phyloP scores from a whole-genome alignment of 2,113 vertebrate genomes.

The Megaceryle maxima region DNA sequence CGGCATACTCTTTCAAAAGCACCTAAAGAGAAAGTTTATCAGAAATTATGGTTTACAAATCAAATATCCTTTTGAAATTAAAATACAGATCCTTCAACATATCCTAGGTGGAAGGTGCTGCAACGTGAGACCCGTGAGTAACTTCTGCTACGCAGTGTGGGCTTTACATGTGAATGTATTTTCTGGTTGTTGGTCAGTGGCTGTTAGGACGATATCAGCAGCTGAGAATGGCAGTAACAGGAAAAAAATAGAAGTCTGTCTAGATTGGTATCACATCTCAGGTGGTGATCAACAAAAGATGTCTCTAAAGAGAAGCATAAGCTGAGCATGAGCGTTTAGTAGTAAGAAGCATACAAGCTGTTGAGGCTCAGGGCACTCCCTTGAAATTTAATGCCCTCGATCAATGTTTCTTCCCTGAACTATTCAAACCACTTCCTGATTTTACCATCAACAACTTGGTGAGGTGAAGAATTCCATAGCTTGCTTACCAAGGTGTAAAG shows the following conservation, averaged over 20 bases:
- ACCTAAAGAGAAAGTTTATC: constrained; percentile 32
- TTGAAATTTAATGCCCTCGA: not conserved
- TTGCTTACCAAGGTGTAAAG: not conserved
- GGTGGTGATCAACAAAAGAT: not conserved
- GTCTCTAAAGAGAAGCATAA: not conserved
- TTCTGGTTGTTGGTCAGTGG: not conserved
- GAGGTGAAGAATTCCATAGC: not conserved
- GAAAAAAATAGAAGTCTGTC: not conserved
- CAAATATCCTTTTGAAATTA: not conserved
- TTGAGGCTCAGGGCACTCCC: not conserved
- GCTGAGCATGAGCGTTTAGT: not conserved
- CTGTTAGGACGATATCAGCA: not conserved
- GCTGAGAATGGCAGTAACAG: too few species aligned
- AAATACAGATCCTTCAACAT: not conserved
- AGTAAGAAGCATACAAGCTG: not conserved
- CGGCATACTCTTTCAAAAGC: constrained; percentile 27
- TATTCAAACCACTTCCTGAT: not conserved
- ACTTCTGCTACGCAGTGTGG: not conserved
- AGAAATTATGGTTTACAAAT: not conserved
- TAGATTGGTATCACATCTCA: not conserved
- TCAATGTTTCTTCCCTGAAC: not conserved
- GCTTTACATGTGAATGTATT: not conserved
- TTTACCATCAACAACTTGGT: not conserved
- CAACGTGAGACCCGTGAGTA: fast-evolving
- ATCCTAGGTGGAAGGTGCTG: not conserved